Base-by-base conservation (phyloP, 2,888 invertebrate genomes). In the Chydorus sphaericus region DNA sequence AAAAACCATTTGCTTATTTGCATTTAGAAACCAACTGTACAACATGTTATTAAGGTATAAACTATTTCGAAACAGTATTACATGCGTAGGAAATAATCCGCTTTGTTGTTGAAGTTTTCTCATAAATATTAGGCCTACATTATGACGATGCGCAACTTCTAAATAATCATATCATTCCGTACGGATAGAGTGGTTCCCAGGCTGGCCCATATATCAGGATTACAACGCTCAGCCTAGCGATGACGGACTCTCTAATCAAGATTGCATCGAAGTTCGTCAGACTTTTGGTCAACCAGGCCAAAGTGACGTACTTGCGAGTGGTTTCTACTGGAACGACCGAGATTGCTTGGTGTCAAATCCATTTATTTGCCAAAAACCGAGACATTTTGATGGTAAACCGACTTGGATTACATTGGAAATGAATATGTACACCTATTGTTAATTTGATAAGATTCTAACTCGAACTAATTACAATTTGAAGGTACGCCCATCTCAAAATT, bases 151-250 rank as follows among this genome's bases (percentile, higher is more conserved):
- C n/a, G n/a, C n/a, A n/a, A n/a, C n/a, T n/a, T n/a, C n/a, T n/a
- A n/a, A n/a, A n/a, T n/a, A n/a, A n/a, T n/a, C n/a, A n/a, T n/a
- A n/a, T n/a, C n/a, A n/a, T n/a, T n/a, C n/a, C n/a, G n/a, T n/a
- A n/a, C n/a, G n/a, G 52, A 31, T 68, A 87, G 86, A 86, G 69
- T 88, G 87, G 87, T 87, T 86, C 67, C 81, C 83, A 4, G 86
- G 86, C 1, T 86, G 84, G 83, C 73, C 78, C 4, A 77, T 81
- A 61, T 80, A 80, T 67, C 77, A 78, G 48, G 71, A 79, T 61
- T 78, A 77, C 64, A 78, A 77, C 64, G 71, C 73, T 44, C 86
- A 87, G 66, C 87, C 87, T 0, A 87, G 85, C 66, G 87, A 87
- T 67, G 87, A 87, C 65, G 85, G 85, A 1, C 76, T 84, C 11